A percentile compares a stretch with the other conserved stretches of the same genome.
phyloP scores from a whole-genome alignment of 1,140 invertebrate species.

The Eueides isabella region DNA sequence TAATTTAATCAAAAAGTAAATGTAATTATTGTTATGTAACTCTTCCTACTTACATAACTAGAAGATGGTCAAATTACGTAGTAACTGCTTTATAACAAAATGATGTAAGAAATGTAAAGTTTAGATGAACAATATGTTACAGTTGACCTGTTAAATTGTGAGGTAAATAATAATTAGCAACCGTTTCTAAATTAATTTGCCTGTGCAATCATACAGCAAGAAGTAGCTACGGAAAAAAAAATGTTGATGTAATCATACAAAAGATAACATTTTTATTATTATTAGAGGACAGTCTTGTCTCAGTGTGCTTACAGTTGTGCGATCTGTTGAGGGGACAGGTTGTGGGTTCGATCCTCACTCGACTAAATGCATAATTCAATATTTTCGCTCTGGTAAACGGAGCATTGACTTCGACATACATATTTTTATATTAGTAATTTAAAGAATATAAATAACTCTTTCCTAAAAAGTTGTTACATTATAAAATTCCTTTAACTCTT shows the following conservation, averaged over 20 bases:
- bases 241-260: not conserved
- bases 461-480: too few species aligned
- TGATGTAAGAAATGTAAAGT: constrained; percentile 2
- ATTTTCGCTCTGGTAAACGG: too few species aligned
- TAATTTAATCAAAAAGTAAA: not conserved
- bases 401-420: too few species aligned
- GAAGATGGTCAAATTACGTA: constrained; percentile 20
- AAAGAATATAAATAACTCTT: too few species aligned
- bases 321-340: too few species aligned
- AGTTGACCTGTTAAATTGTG: constrained; percentile 16
- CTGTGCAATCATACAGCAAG: not conserved
- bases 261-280: too few species aligned
- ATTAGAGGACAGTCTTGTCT: too few species aligned
- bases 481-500: not conserved
- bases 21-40: not conserved
- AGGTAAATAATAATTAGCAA: not conserved
- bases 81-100: constrained; percentile 4
- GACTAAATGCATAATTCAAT: too few species aligned
- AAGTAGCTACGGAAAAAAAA: not conserved
- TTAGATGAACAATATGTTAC: constrained; percentile 16
- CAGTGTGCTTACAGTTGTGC: too few species aligned
- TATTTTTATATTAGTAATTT: too few species aligned
- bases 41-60: constrained; percentile 20
- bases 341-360: too few species aligned
- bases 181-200: not conserved